Percentiles rank a stretch among this genome's conserved stretches.
phyloP scores from a whole-genome alignment of 2,797 vertebrate species.

The Xenopus petersii region DNA sequence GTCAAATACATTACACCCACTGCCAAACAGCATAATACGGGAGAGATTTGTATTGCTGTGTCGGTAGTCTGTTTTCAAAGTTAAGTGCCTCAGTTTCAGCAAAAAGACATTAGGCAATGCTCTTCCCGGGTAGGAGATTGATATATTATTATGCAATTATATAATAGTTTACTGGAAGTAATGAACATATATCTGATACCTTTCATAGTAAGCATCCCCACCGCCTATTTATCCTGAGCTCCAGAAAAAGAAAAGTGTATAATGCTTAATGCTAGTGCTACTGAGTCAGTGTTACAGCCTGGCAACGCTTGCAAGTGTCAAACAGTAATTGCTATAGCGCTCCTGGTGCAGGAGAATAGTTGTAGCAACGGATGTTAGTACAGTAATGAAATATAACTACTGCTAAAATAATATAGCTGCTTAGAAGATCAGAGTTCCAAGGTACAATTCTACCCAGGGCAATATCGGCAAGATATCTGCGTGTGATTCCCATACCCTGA shows the following conservation, averaged over 20 bases:
- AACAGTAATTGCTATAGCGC: no score
- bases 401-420: no score
- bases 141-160: slow-evolving; percentile 34
- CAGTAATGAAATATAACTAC: no score
- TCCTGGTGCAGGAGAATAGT: no score
- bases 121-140: slow-evolving; percentile 26
- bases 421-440: no score
- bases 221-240: neutral
- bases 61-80: slow-evolving; percentile 33
- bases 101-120: slow-evolving; percentile 34
- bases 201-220: slow-evolving; percentile 13
- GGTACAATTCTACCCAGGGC: no score
- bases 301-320: no score
- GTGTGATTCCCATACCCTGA: no score
- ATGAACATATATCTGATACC: slow-evolving; percentile 28
- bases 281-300: neutral
- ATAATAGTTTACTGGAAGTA: slow-evolving; percentile 23
- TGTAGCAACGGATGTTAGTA: no score
- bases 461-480: no score
- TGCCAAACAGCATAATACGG: slow-evolving; percentile 35
- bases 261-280: neutral
- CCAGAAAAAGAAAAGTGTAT: neutral
- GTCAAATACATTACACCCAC: slow-evolving; percentile 46
- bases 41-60: slow-evolving; percentile 41
- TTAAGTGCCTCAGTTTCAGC: slow-evolving; percentile 35